Evolutionary conservation across 2,888 invertebrate species (phyloP).

Genomic region (Drosophila yooni): DNA sequence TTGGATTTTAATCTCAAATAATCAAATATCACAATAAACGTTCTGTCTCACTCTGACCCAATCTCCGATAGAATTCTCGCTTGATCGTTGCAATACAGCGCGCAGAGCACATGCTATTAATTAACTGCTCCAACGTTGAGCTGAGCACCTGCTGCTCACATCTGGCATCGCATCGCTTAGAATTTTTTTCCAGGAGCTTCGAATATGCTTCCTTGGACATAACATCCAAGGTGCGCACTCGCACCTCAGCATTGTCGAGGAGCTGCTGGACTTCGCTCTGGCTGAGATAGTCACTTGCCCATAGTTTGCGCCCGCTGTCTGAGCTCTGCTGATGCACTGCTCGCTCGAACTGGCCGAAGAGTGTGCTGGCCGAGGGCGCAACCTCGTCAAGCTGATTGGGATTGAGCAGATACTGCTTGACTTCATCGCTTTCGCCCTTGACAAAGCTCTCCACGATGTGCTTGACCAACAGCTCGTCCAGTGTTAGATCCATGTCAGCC

Average conservation of each 20-base stretch:
- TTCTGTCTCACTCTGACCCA: constrained; percentile 43
- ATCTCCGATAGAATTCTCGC: constrained; percentile 85
- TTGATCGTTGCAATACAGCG: constrained; percentile 87
- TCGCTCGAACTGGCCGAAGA: constrained; percentile 54
- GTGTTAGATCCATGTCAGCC: constrained; percentile 77
- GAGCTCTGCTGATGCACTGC: constrained; percentile 41
- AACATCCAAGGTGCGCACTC: constrained; percentile 35
- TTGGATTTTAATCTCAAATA: constrained; percentile 69
- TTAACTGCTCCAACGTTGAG: constrained; percentile 82
- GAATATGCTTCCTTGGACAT: constrained; percentile 58
- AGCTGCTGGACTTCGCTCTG: constrained; percentile 23
- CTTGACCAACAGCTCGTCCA: constrained; percentile 88
- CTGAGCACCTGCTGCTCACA: constrained; percentile 37
- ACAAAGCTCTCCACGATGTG: constrained; percentile 88
- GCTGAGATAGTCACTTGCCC: constrained; percentile 51
- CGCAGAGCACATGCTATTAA: constrained; percentile 89
- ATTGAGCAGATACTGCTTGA: constrained; percentile 87
- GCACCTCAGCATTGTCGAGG: constrained; percentile 3
- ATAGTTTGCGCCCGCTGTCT: constrained; percentile 37
- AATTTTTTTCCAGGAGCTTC: constrained; percentile 50
- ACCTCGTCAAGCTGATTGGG: constrained; percentile 87
- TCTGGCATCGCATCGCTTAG: constrained; percentile 38
- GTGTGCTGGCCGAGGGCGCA: constrained; percentile 33
- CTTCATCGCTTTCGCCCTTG: constrained; percentile 86
- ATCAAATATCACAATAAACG: constrained; percentile 62